Conservation (phyloP, 2,113 vertebrate genomes). For the Syrrhaptes paradoxus region DNA sequence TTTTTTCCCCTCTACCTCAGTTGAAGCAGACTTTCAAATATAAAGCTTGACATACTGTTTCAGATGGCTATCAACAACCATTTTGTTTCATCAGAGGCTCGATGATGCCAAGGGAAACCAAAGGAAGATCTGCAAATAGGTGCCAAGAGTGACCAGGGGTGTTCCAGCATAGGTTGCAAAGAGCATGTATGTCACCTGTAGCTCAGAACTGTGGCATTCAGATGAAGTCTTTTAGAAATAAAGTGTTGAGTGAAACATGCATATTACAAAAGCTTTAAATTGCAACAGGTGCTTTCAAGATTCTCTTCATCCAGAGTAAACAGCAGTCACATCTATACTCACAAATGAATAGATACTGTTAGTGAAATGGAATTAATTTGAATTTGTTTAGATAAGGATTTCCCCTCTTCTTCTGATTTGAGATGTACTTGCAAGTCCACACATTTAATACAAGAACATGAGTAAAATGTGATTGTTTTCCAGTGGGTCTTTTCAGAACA, state of each 20-base stretch:
- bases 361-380: slow-evolving; percentile 1
- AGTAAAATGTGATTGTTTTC: background rate
- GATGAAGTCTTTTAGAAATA: background rate
- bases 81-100: background rate
- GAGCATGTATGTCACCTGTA: accelerated
- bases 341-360: background rate
- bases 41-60: background rate
- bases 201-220: background rate
- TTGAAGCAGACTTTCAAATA: background rate
- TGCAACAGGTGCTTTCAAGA: background rate
- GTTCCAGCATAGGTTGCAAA: background rate
- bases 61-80: background rate
- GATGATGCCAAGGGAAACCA: accelerated
- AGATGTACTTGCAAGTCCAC: background rate
- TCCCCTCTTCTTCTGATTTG: background rate
- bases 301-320: background rate
- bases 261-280: background rate
- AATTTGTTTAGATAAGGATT: background rate
- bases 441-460: background rate
- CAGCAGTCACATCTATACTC: background rate
- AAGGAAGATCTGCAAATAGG: background rate
- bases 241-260: background rate
- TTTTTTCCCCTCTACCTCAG: background rate
- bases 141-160: background rate
- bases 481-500: background rate